phyloP scores from a whole-genome alignment of 1,140 invertebrate species.

The Hestina assimilis region DNA sequence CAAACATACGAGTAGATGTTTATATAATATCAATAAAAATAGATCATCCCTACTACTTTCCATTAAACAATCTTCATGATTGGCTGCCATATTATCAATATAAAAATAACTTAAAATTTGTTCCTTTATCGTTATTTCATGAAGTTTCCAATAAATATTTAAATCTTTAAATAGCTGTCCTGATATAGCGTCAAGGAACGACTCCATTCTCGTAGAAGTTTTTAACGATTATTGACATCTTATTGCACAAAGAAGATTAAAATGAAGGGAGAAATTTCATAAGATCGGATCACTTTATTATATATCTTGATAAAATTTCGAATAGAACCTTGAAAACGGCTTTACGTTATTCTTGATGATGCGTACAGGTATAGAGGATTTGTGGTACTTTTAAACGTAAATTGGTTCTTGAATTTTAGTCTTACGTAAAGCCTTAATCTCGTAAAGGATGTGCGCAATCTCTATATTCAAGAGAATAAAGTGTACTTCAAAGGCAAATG shows the following conservation, averaged over 20 bases:
- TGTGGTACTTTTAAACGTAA: too few species aligned
- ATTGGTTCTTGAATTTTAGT: background rate
- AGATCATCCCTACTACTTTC: too few species aligned
- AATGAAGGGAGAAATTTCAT: background rate
- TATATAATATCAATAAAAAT: too few species aligned
- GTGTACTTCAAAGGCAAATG: slow-evolving; percentile 49
- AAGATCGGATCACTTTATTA: too few species aligned
- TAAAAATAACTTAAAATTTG: too few species aligned
- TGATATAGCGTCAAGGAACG: slow-evolving; percentile 7
- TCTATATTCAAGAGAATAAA: slow-evolving; percentile 52
- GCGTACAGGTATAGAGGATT: too few species aligned
- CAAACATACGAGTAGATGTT: too few species aligned
- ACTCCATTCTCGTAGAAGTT: slow-evolving; percentile 3
- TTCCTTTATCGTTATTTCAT: too few species aligned
- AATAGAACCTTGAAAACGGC: background rate
- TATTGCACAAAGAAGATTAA: background rate
- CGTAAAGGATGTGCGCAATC: slow-evolving; percentile 23
- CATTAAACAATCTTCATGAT: too few species aligned
- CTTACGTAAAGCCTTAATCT: slow-evolving; percentile 8
- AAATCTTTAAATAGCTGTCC: background rate
- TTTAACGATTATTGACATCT: slow-evolving; percentile 17
- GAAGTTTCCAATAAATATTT: background rate
- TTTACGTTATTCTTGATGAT: too few species aligned
- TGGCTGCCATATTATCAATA: too few species aligned
- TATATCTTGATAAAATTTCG: background rate